Base-by-base conservation (phyloP, 2,113 vertebrate genomes). In the Carassius auratus region DNA sequence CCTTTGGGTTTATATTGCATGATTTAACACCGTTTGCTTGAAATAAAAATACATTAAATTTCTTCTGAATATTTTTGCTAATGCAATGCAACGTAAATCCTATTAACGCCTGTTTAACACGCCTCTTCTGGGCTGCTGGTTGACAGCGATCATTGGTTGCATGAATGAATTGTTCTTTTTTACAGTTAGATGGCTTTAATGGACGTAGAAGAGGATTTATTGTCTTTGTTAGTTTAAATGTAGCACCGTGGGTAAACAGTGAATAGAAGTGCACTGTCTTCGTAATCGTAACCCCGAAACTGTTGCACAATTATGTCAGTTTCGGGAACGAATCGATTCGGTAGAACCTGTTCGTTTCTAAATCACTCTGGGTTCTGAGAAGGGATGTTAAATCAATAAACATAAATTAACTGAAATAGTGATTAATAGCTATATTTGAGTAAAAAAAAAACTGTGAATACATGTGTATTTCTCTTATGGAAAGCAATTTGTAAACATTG, bases 301-400 rank as follows among this genome's bases (percentile, higher is more conserved):
- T 78, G 52, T 78, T 78, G 76, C 76, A 36, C 76, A 78, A 78
- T 21, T 13, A 10, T 57, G 50, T 33, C 23, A 8, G 50, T 57
- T 57, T 57, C 26, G 10, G 14, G 0, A 78, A 59, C 76, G 50
- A 78, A 78, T 78, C 76, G 19, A 78, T 78, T 78, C 17, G 14
- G 3, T 38, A 7, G 14, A 59, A 30, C 19, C 30, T 26, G 14
- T 38, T 77, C 23, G 14, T 26, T 33, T 59, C 52, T 48, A 10
- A 10, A 12, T 10, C 9, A 48, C 45, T 48, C 10, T 48, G 10
- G 45, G 45, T 48, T 48, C 12, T 48, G 45, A 48, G 45, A 12
- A 3, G 45, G 10, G 45, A 48, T 48, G 45, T 1, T 9, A 9
- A 3, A 48, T 12, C 45, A 12, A 48, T 45, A 45, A 45, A 45